Base-by-base conservation (phyloP, 2,113 vertebrate genomes). In the Colistium nudipinnis region DNA sequence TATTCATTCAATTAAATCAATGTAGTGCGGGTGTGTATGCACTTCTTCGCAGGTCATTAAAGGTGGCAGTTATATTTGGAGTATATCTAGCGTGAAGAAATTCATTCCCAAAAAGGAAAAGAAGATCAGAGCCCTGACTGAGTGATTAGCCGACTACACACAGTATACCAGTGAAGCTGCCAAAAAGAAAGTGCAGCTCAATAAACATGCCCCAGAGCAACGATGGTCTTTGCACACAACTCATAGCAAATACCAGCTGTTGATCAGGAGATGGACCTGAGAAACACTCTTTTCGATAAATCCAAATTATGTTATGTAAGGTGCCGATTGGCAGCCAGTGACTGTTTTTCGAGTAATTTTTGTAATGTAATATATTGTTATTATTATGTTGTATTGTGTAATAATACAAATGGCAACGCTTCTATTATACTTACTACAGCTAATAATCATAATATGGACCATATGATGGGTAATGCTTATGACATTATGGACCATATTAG, bases 21-120 rank as follows among this genome's bases (percentile, higher is more conserved):
- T 10, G 20, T 44, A 8, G 7, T 35, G 39, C 38, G 6, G 44
- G 19, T 12, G 14, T 35, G 6, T 24, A 56, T 31, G 7, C 31
- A 31, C 20, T 12, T 22, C 16, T 44, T 4, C 19, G 17, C 39
- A 17, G 7, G 1, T 43, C 41, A 19, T 19, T 19, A 11, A 6
- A 19, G n/a, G 41, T 7, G 19, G 41, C 3, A 19, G 17, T 7
- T 43, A 19, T 7, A 39, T 6, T 19, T 44, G 41, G 8, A 44
- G 20, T 22, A 47, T 13, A 2, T 1, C 17, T 1, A 22, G 12
- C 10, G 41, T 16, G 16, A 55, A 61, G 38, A 8, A 24, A 53
- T 16, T 53, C 62, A 59, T 74, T 75, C 48, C 74, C 48, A 85
- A 84, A 76, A 87, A 84, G 70, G 69, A 65, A 76, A n/a, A 39